Evolutionary conservation across 2,888 invertebrate genomes (phyloP).

Genomic region (Polylopha cassiicola): DNA sequence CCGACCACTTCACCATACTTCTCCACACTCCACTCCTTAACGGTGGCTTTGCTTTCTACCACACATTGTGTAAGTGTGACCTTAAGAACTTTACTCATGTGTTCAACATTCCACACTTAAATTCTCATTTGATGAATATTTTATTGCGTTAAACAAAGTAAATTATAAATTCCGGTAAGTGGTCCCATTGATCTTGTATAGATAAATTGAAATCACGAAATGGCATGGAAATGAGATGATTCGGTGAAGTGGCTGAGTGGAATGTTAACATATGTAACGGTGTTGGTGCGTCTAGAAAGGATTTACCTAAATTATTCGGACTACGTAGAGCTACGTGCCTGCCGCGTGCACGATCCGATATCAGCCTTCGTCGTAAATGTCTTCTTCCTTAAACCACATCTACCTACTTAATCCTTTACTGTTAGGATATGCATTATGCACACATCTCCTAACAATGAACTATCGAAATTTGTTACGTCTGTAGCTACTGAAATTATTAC

Average conservation of each 20-base stretch:
- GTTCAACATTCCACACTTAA: conserved; percentile 17
- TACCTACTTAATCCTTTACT: conserved; percentile 1
- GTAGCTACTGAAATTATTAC: too few species aligned
- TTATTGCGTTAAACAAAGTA: too few species aligned
- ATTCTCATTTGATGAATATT: too few species aligned
- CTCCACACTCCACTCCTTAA: conserved; percentile 23
- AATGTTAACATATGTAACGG: conserved; percentile 67
- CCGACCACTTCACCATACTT: conserved; percentile 41
- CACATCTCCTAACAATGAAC: too few species aligned
- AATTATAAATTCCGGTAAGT: too few species aligned
- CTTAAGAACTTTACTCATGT: conserved; percentile 49
- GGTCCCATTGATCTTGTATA: conserved; percentile 33
- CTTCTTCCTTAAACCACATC: conserved; percentile 8
- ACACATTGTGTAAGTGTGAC: conserved; percentile 47
- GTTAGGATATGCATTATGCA: neutral
- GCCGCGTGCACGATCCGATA: conserved; percentile 42
- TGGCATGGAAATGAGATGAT: conserved; percentile 63
- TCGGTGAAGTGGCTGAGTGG: conserved; percentile 45
- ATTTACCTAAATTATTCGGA: conserved; percentile 71
- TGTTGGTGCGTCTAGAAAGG: conserved; percentile 55
- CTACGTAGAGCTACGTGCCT: conserved; percentile 55
- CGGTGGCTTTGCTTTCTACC: conserved; percentile 52
- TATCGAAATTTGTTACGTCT: too few species aligned
- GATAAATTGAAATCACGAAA: conserved; percentile 54
- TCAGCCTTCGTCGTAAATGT: conserved; percentile 21